A percentile compares a stretch with the other conserved stretches of the same genome.
Conservation (phyloP, 2,888 invertebrate genomes). For the Bhutanitis thaidina region DNA sequence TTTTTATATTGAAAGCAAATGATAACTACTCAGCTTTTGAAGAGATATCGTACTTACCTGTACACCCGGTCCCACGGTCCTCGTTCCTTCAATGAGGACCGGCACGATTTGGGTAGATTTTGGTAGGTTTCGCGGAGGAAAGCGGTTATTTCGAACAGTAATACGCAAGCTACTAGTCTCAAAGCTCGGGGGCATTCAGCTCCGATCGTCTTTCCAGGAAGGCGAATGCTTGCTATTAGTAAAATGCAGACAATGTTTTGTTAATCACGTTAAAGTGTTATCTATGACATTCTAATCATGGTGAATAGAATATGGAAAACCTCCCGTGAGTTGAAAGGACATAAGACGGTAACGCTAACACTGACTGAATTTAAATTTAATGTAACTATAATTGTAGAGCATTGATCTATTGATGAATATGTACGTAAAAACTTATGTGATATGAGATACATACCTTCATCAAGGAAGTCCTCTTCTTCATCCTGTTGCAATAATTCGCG, state of each 20-base stretch:
- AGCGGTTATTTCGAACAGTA: conserved; percentile 97
- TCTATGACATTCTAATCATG: no score
- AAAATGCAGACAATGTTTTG: background rate
- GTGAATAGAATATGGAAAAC: no score
- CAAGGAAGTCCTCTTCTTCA: conserved; percentile 98
- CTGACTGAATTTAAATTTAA: no score
- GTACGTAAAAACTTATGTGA: no score
- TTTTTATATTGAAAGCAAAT: conserved; percentile 58
- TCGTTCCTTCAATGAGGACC: conserved; percentile 86
- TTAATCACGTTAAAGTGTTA: no score
- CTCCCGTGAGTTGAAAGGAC: no score
- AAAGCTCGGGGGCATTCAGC: conserved; percentile 93
- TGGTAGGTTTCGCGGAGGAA: conserved; percentile 98
- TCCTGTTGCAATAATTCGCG: conserved; percentile 89
- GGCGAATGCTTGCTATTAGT: conserved; percentile 81
- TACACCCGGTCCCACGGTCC: conserved; percentile 92
- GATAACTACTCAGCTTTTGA: conserved; percentile 63
- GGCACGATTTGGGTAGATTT: conserved; percentile 86
- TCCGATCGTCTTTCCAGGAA: conserved; percentile 81
- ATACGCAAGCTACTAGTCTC: conserved; percentile 94
- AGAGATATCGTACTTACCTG: conserved; percentile 65
- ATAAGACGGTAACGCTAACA: no score
- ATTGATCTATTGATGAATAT: no score
- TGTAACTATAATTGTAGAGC: no score
- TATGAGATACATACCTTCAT: conserved; percentile 84